A percentile compares a stretch with the other conserved stretches of the same genome.
Evolutionary conservation across 2,113 vertebrate genomes (phyloP).

Genomic region (Vireo altiloquus): DNA sequence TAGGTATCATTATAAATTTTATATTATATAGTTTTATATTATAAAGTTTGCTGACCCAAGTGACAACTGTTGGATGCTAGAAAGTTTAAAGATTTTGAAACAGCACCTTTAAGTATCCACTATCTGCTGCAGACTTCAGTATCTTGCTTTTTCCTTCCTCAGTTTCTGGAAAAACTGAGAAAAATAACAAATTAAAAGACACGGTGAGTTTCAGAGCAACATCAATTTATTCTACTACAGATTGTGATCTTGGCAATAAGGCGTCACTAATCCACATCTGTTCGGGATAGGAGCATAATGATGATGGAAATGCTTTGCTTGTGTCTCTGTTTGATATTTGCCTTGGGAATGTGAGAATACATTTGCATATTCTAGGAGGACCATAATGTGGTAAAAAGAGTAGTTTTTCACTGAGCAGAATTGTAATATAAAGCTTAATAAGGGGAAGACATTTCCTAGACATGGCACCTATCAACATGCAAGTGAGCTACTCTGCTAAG

Average conservation of each 20-base stretch:
- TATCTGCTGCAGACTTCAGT: background rate
- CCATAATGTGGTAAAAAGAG: background rate
- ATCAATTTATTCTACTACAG: constrained; percentile 1
- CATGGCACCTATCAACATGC: background rate
- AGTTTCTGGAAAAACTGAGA: background rate
- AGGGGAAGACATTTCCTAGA: background rate
- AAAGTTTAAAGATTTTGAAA: background rate
- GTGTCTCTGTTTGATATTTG: constrained; percentile 29
- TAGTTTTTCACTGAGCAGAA: background rate
- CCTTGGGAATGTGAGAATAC: constrained; percentile 18
- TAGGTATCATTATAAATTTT: background rate
- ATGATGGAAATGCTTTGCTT: constrained; percentile 42
- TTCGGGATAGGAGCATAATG: constrained; percentile 17
- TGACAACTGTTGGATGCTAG: background rate
- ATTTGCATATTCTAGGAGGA: constrained; percentile 3
- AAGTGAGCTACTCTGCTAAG: background rate
- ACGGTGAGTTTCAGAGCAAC: background rate
- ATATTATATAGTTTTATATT: background rate
- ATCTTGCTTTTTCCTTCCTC: background rate
- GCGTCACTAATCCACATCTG: constrained; percentile 54
- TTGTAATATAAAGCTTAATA: background rate
- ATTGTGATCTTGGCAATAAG: constrained; percentile 40
- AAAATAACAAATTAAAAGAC: constrained; percentile 11
- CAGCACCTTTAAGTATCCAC: background rate
- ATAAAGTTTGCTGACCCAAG: background rate